Percentiles rank a stretch among this genome's conserved stretches.
Conservation (phyloP, 2,888 invertebrate species). For the Pollenia angustigena region DNA sequence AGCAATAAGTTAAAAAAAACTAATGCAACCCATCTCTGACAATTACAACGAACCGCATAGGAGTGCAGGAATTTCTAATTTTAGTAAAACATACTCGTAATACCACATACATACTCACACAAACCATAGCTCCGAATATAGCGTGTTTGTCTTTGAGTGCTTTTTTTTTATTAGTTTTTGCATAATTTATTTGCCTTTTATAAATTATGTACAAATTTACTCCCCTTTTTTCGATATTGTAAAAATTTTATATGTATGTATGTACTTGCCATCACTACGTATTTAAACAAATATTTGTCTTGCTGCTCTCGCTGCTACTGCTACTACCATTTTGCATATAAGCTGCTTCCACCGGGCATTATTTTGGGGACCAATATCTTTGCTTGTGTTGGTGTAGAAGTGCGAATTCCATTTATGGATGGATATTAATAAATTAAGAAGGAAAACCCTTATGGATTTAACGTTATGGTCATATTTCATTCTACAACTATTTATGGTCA, state of each 20-base stretch:
- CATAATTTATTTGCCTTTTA: slow-evolving; percentile 52
- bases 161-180: slow-evolving; percentile 32
- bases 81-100: slow-evolving; percentile 9
- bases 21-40: slow-evolving; percentile 26
- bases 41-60: slow-evolving; percentile 3
- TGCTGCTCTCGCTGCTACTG: not conserved
- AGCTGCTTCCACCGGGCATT: slow-evolving; percentile 12
- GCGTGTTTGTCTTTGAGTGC: not conserved
- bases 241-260: slow-evolving; percentile 1
- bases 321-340: not conserved
- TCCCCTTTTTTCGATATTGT: slow-evolving; percentile 30
- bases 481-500: slow-evolving; percentile 22
- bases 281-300: not conserved
- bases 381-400: not conserved
- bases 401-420: slow-evolving; percentile 24
- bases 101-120: not conserved
- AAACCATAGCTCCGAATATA: slow-evolving; percentile 1
- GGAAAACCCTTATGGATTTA: slow-evolving; percentile 37
- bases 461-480: not conserved
- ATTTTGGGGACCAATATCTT: not conserved
- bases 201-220: slow-evolving; percentile 54
- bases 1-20: not conserved
- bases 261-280: not conserved
- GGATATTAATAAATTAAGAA: slow-evolving; percentile 51
- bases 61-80: slow-evolving; percentile 30